phyloP scores from a whole-genome alignment of 2,797 vertebrate species.

The Myotis planiceps region DNA sequence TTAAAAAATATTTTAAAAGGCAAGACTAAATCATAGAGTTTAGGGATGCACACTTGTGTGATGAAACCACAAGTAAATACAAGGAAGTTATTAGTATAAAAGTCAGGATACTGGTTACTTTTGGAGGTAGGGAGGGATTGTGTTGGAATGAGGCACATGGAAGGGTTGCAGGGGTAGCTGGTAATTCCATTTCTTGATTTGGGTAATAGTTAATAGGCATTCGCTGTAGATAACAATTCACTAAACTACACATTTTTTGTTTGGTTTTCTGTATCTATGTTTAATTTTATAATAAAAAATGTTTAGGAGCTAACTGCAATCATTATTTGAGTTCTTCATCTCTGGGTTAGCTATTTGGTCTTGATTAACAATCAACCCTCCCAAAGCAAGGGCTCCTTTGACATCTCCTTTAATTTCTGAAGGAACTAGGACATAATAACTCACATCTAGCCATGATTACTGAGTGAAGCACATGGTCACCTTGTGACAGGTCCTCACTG shows the following conservation, averaged over 20 bases:
- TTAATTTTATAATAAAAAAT: slow-evolving; percentile 34
- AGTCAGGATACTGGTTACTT: neutral
- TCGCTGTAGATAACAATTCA: slow-evolving; percentile 7
- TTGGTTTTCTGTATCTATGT: neutral
- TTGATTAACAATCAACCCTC: neutral
- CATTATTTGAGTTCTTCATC: neutral
- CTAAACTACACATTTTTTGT: neutral
- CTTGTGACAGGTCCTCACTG: neutral
- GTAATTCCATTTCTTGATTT: neutral
- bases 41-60: neutral
- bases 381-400: neutral
- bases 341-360: neutral
- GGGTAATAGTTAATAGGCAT: neutral
- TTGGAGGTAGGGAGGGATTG: neutral
- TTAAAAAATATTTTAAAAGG: neutral
- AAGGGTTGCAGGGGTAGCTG: neutral
- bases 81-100: slow-evolving; percentile 13
- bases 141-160: neutral
- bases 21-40: neutral
- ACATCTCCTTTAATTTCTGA: neutral
- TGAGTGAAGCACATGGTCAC: neutral
- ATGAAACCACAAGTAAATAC: neutral
- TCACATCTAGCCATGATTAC: neutral
- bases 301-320: neutral
- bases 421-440: neutral